These are phyloP conservation scores for Cosmia pyralina DNA, from an alignment of 2,888 invertebrate species.

Conservation along the genomic window DNA sequence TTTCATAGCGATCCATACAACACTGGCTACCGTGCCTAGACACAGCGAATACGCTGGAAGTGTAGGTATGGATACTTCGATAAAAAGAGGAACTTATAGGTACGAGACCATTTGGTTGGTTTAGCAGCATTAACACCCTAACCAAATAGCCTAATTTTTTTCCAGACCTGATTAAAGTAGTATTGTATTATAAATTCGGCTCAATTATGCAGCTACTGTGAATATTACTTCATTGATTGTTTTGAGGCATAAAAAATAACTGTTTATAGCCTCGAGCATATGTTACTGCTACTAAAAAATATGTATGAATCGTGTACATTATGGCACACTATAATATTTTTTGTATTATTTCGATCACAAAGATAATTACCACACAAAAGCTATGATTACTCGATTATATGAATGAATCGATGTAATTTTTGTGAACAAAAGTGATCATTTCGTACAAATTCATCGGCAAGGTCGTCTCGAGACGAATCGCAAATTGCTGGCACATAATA, in stretches of 20 bases:
- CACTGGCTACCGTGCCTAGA: no score
- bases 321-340: slow-evolving; percentile 19
- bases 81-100: background rate
- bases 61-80: background rate
- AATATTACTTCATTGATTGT: background rate
- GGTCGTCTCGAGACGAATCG: slow-evolving; percentile 62
- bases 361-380: slow-evolving; percentile 43
- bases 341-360: slow-evolving; percentile 24
- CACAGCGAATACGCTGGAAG: no score
- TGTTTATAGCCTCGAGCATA: slow-evolving; percentile 7
- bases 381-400: slow-evolving; percentile 44
- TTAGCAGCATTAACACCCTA: no score
- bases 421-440: slow-evolving; percentile 57
- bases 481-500: slow-evolving; percentile 55
- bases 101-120: background rate
- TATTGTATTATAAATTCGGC: background rate
- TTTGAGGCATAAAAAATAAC: background rate
- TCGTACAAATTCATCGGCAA: slow-evolving; percentile 56
- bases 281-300: background rate
- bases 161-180: background rate
- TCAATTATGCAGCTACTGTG: background rate
- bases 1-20: no score
- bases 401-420: slow-evolving; percentile 60
- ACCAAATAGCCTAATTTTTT: background rate
- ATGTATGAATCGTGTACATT: slow-evolving; percentile 4